phyloP scores from a whole-genome alignment of 2,113 vertebrate species.

The Anhinga anhinga region DNA sequence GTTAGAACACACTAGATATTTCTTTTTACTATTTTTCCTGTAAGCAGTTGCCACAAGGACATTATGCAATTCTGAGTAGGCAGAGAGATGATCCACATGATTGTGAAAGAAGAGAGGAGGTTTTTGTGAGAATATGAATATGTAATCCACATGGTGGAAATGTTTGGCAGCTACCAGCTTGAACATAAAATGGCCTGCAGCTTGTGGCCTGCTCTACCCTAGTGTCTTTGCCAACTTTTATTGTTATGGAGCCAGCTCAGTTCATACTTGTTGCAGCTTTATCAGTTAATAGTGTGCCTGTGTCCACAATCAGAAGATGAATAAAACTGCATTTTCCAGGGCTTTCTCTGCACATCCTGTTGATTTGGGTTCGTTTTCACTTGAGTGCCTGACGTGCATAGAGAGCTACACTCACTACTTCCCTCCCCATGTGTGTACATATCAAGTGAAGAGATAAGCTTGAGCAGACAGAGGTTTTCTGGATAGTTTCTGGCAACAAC shows the following conservation, averaged over 20 bases:
- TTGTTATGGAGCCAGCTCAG: background rate
- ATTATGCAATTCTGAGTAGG: slow-evolving; percentile 20
- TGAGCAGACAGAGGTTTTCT: background rate
- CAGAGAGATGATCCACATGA: background rate
- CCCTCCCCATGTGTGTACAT: fast-evolving
- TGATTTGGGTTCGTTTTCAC: background rate
- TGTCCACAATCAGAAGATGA: background rate
- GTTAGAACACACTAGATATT: background rate
- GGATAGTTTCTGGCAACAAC: background rate
- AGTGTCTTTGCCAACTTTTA: background rate
- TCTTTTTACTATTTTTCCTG: slow-evolving; percentile 14
- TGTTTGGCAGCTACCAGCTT: background rate
- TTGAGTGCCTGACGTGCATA: background rate
- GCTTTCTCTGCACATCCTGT: background rate
- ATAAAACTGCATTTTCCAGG: background rate
- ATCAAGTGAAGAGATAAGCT: background rate
- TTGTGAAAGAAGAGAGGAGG: background rate
- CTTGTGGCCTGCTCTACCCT: background rate
- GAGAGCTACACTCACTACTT: background rate
- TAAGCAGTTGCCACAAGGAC: slow-evolving; percentile 21
- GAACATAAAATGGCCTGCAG: background rate
- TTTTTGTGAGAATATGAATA: background rate
- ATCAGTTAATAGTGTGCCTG: background rate
- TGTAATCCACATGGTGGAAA: slow-evolving; percentile 7
- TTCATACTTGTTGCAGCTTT: background rate